Evolutionary conservation across 2,888 invertebrate genomes (phyloP), one percentile per base, ranked within the genome.

Genomic region (Erebia ligea): DNA sequence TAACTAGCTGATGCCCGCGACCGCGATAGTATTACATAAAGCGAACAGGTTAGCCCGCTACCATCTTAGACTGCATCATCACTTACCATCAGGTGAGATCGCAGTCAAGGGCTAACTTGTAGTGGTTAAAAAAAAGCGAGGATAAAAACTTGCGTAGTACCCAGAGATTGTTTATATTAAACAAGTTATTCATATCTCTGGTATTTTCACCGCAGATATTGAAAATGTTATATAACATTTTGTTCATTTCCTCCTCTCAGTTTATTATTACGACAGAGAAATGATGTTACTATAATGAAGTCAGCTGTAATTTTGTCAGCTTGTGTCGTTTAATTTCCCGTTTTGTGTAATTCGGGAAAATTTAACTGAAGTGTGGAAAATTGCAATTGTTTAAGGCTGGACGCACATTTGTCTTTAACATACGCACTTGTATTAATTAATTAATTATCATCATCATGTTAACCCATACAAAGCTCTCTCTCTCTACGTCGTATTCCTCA

Each of bases 311-410:
- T 42, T n/a, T 13, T 58, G 61, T 13, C 42, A 42, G 40, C 42
- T 9, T 19, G 9, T 58, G 34, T 34, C 5, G 17, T 19, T 42
- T 59, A 45, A 61, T 61, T 61, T 61, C 42, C 61, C 61, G 61
- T 19, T 61, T 42, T 61, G 42, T 11, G 61, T 19, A 42, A 34
- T 15, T 58, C 15, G 57, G 5, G 57, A n/a, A 21, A 21, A 10
- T 56, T 56, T 21, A 21, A 11, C 21, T 56, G 10, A 11, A 56
- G 13, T n/a, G 1, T n/a, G n/a, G 50, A n/a, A n/a, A 50, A 50
- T n/a, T 15, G 8, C 50, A n/a, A 8, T n/a, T 6, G 15, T 6
- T n/a, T 50, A 50, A n/a, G 15, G 5, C 15, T 15, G 0, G 50
- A 15, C 50, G 50, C 50, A 6, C 1, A n/a, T 50, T 15, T 50